Evolutionary conservation across 2,888 invertebrate genomes (phyloP).

Genomic region (Napeogenes sylphis): DNA sequence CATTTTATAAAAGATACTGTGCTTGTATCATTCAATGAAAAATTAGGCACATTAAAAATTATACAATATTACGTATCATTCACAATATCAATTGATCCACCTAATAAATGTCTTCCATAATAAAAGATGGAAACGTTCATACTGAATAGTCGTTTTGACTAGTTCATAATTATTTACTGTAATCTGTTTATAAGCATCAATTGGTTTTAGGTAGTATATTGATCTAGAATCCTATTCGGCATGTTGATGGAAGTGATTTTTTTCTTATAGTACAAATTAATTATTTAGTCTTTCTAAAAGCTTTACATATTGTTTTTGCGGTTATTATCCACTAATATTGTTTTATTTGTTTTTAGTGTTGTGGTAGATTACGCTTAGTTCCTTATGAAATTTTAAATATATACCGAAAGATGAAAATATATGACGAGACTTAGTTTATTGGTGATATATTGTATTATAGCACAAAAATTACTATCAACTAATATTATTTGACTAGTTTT

Average conservation of each 20-base stretch:
- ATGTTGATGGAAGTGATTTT: too few relatives aligned
- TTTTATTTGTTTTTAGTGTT: constrained; percentile 25
- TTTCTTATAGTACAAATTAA: constrained; percentile 62
- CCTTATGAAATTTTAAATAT: constrained; percentile 16
- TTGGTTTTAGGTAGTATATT: too few relatives aligned
- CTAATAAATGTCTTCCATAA: constrained; percentile 53
- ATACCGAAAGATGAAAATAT: constrained; percentile 18
- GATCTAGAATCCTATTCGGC: too few relatives aligned
- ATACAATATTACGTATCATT: constrained; percentile 13
- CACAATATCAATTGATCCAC: constrained; percentile 30
- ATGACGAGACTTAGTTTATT: constrained; percentile 27
- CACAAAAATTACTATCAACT: constrained; percentile 43
- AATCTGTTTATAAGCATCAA: neutral
- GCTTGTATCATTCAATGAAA: too few relatives aligned
- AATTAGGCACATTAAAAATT: too few relatives aligned
- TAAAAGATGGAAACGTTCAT: constrained; percentile 28
- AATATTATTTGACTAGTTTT: constrained; percentile 31
- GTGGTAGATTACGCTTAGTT: constrained; percentile 24
- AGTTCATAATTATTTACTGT: constrained; percentile 17
- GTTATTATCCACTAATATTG: constrained; percentile 39
- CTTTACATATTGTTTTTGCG: constrained; percentile 54
- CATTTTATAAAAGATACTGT: neutral
- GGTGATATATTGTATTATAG: constrained; percentile 37
- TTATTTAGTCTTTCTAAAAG: constrained; percentile 53
- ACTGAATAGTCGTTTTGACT: constrained; percentile 14